Base-by-base conservation (phyloP, 37 sponge, comb jelly and placozoan genomes). In the Theonella swinhoei region DNA sequence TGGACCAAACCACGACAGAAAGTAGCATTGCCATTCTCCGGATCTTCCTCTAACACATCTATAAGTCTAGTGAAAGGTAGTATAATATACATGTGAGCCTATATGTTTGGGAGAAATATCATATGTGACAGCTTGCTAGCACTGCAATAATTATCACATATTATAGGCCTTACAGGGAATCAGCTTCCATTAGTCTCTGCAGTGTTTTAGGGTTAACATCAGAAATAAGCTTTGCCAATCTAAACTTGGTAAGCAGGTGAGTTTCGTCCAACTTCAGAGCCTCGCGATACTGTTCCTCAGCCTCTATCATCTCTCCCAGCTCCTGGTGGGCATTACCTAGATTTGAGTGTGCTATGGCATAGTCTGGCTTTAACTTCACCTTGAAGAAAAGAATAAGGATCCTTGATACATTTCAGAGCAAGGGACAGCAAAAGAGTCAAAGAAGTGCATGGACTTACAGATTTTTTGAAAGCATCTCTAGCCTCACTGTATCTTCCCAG, bases 401-500 rank as follows among this genome's bases (percentile, higher is more conserved):
- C n/a, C n/a, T 5, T 61, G 40, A 39, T 90, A 90, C n/a, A n/a
- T n/a, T n/a, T n/a, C n/a, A n/a, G n/a, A n/a, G n/a, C n/a, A n/a
- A n/a, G n/a, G n/a, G n/a, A n/a, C n/a, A n/a, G n/a, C n/a, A n/a
- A n/a, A n/a, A n/a, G n/a, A n/a, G n/a, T n/a, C n/a, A n/a, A n/a
- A n/a, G n/a, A n/a, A n/a, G 14, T 14, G 54, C 11, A 47, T 14
- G 14, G 14, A 47, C 54, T 47, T 7, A 47, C 54, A 7, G 54
- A 47, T 47, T 47, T 47, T 14, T 47, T 47, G 54, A 47, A 47
- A 14, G 54, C 54, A 14, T 47, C 54, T 14, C 54, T 47, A 11
- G 89, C 88, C 59, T 88, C 89, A 0, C 30, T 77, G 0, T 37
- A 60, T 42, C 76, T 40, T 36, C 84, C 89, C 76, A 85, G 65